phyloP scores from a whole-genome alignment of 2,797 vertebrate genomes.

The Crocodylus rhombifer region DNA sequence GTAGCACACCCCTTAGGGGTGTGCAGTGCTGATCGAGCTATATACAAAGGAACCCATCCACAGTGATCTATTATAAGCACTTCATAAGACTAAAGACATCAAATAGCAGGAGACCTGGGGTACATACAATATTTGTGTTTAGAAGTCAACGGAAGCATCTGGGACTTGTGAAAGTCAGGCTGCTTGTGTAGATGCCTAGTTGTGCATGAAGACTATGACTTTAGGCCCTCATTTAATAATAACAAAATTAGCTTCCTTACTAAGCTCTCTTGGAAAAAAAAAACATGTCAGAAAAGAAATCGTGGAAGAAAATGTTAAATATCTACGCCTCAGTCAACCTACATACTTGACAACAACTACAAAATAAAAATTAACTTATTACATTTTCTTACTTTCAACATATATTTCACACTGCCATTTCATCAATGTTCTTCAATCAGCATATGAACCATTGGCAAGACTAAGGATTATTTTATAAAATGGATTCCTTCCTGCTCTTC shows the following conservation, averaged over 20 bases:
- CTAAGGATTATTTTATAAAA: background rate
- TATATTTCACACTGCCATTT: background rate
- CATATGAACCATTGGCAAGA: constrained; percentile 48
- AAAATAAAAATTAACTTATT: constrained; percentile 13
- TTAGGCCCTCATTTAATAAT: background rate
- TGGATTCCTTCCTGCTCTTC: constrained; percentile 5
- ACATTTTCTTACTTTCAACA: constrained; percentile 23
- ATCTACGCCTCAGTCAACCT: constrained; percentile 26
- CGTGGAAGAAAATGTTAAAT: background rate
- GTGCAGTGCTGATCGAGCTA: too few species aligned
- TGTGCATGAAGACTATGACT: constrained; percentile 25
- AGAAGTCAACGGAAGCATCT: background rate
- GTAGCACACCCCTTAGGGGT: too few species aligned
- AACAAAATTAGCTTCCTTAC: background rate
- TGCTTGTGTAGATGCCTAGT: background rate
- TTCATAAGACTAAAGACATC: background rate
- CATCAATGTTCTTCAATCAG: constrained; percentile 25
- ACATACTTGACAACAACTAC: constrained; percentile 4
- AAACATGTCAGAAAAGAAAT: background rate
- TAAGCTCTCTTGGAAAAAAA: constrained; percentile 24
- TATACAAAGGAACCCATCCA: too few species aligned
- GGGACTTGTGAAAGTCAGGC: background rate
- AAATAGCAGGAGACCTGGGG: background rate
- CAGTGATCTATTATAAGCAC: background rate
- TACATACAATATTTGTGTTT: background rate